Evolutionary conservation across 2,797 vertebrate genomes (phyloP), one percentile per base, ranked within the genome.

Genomic region (Cynopterus sphinx): DNA sequence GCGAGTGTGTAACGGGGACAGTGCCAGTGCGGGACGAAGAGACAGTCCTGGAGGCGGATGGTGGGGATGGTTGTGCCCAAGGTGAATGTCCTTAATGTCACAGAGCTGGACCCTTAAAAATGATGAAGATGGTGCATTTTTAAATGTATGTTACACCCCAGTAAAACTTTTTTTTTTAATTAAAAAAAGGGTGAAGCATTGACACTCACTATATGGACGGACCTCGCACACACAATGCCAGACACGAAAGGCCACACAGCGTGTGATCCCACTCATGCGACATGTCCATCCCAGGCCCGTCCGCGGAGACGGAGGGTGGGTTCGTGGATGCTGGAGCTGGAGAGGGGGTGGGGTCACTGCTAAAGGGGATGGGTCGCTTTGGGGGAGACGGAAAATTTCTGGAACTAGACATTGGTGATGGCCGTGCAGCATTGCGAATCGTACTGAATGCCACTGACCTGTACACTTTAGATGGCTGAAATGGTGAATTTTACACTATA

Each of bases 391-490:
- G 65, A 33, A 53, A 68, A 3, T 43, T 68, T 73, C 78, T 53
- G 6, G 49, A 79, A 63, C 10, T 3, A n/a, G 31, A 31, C 4
- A 8, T 15, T 6, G 36, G 57, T 11, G 53, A 43, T 6, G 8
- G 24, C 3, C 13, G 19, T 8, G 28, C 24, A 6, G 15, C 1
- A 0, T 6, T 4, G 10, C 5, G 49, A 36, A 31, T 4, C 3
- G 41, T 16, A 11, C 22, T 31, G 41, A 19, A 28, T 10, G 59
- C 61, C 36, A 28, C 5, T 0, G 12, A 57, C 43, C 16, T 8
- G 28, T 33, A 12, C 6, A 1, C 53, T 78, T 84, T 3, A 71
- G 65, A 39, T 9, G n/a, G 57, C 33, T 26, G 33, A 46, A 39
- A 70, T 9, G 46, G 77, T 36, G 21, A 31, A 26, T 46, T 77